These are phyloP conservation scores for Motacilla tschutschensis DNA, from an alignment of 2,113 vertebrate species.

Conservation along the genomic window DNA sequence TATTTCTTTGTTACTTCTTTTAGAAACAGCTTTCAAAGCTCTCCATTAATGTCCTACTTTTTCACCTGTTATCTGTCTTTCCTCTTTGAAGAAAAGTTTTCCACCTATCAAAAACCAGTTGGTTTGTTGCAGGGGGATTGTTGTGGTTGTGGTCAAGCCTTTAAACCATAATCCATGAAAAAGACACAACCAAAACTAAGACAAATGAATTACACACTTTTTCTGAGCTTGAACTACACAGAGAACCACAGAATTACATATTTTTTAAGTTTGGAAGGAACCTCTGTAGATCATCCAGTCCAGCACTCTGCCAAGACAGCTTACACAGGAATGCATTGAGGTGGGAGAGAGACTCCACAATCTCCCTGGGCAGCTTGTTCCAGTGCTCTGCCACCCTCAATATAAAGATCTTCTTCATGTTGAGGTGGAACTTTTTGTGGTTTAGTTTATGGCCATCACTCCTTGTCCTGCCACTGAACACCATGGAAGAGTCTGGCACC, in stretches of 20 bases:
- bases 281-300: background rate
- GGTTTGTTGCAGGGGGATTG: background rate
- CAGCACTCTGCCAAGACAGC: background rate
- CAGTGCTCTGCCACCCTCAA: background rate
- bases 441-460: background rate
- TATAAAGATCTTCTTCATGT: background rate
- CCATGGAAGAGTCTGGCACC: background rate
- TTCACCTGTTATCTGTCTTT: background rate
- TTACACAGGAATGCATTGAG: background rate
- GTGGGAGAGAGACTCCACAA: background rate
- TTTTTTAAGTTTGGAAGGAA: background rate
- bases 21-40: background rate
- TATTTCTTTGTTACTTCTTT: conserved; percentile 2
- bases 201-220: background rate
- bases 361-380: background rate
- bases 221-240: background rate
- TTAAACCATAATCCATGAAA: background rate
- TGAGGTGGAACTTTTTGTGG: background rate
- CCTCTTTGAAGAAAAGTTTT: background rate
- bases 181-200: background rate
- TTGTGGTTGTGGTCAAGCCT: background rate
- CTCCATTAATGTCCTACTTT: background rate
- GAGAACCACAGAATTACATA: background rate
- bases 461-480: background rate
- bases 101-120: background rate